Percentiles rank a stretch among this genome's conserved stretches.
Evolutionary conservation across 2,113 vertebrate genomes (phyloP).

Genomic region (Gobius niger): DNA sequence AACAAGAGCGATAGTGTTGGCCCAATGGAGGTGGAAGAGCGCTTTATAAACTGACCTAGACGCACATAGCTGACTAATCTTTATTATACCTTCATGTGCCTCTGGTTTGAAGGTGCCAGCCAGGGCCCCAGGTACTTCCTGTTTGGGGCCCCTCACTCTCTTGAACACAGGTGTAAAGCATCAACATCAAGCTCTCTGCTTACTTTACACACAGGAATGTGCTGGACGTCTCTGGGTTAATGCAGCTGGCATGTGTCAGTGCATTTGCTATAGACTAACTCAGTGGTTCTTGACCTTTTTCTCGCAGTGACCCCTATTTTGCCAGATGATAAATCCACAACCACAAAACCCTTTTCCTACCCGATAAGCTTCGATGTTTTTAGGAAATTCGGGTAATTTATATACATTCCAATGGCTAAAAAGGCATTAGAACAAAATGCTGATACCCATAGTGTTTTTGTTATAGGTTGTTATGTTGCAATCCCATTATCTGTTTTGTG

Average conservation of each 20-base stretch:
- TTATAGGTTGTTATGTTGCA: neutral
- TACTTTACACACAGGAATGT: constrained; percentile 4
- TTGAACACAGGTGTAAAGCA: constrained; percentile 8
- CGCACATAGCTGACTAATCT: neutral
- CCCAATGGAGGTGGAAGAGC: no score
- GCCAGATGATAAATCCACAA: no score
- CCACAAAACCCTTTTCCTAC: no score
- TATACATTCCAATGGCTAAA: no score
- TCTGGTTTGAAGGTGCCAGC: neutral
- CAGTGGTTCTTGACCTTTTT: no score
- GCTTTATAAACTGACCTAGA: no score
- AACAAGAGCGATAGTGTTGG: no score
- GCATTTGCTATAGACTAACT: neutral
- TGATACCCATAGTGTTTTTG: neutral
- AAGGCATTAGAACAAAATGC: no score
- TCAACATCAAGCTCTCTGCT: neutral
- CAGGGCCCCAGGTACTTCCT: neutral
- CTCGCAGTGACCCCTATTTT: no score
- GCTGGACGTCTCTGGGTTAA: neutral
- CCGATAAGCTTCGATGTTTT: no score
- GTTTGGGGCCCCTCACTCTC: neutral
- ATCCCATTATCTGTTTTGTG: neutral
- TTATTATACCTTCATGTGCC: neutral
- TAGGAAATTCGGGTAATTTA: no score
- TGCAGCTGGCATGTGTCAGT: neutral